These are phyloP conservation scores for Seriola dumerili DNA, from an alignment of 2,113 vertebrate species.

Conservation along the genomic window DNA sequence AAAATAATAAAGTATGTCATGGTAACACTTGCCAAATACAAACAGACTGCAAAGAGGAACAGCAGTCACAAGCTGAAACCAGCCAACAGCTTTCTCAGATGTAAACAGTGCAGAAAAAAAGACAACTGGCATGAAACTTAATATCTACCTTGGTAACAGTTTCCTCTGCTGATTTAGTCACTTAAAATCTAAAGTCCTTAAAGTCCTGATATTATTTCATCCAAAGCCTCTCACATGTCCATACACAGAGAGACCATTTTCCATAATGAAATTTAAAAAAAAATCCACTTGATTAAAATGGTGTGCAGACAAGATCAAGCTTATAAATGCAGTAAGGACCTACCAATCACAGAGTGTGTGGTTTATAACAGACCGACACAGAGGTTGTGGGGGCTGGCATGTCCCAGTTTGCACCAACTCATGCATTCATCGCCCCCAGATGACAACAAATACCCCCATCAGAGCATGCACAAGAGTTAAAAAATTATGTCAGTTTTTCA, in stretches of 20 bases:
- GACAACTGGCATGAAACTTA: neutral
- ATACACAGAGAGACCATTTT: neutral
- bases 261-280: neutral
- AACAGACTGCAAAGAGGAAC: neutral
- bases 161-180: neutral
- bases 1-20: no score
- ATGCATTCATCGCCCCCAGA: neutral
- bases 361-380: neutral
- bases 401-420: constrained; percentile 1
- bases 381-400: neutral
- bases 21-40: neutral
- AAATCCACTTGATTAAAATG: neutral
- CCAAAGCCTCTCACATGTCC: neutral
- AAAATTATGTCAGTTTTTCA: neutral
- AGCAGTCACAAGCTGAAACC: neutral
- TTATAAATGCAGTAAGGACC: neutral
- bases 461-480: neutral
- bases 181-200: no score
- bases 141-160: neutral
- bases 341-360: neutral
- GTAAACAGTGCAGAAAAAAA: neutral
- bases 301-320: neutral
- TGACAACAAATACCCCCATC: neutral
- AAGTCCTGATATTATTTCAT: neutral
- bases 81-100: neutral